Evolutionary conservation across 2,797 vertebrate genomes (phyloP).

Genomic region (Syncerus caffer): DNA sequence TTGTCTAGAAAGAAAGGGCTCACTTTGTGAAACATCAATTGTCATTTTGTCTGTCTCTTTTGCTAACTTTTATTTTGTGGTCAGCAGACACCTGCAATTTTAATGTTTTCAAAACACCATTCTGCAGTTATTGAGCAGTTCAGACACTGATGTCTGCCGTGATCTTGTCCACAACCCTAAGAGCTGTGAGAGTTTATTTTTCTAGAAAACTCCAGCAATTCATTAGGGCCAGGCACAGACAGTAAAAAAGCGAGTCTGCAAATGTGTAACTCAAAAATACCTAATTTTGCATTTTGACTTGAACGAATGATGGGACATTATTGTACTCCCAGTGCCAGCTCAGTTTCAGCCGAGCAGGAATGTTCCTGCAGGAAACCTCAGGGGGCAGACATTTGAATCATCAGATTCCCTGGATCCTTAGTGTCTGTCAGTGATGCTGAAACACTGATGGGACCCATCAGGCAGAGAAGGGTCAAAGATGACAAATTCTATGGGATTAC

Average conservation of each 20-base stretch:
- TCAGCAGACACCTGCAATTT: slow-evolving; percentile 54
- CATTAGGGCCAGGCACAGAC: background rate
- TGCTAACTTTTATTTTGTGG: slow-evolving; percentile 55
- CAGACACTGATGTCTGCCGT: slow-evolving; percentile 4
- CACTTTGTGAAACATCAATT: slow-evolving; percentile 53
- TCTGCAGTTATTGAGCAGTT: slow-evolving; percentile 54
- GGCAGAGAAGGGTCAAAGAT: background rate
- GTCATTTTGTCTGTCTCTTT: slow-evolving; percentile 37
- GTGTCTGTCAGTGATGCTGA: slow-evolving; percentile 37
- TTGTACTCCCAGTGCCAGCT: slow-evolving; percentile 48
- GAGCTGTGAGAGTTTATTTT: slow-evolving; percentile 24
- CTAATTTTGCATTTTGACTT: slow-evolving; percentile 66
- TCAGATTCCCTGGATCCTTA: slow-evolving; percentile 51
- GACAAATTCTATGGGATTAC: background rate
- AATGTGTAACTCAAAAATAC: slow-evolving; percentile 52
- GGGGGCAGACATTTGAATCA: slow-evolving; percentile 68
- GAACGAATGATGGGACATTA: slow-evolving; percentile 64
- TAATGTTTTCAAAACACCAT: slow-evolving; percentile 57
- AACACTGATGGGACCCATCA: slow-evolving; percentile 40
- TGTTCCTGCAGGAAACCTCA: slow-evolving; percentile 67
- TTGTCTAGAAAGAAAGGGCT: slow-evolving; percentile 46
- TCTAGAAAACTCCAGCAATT: slow-evolving; percentile 43
- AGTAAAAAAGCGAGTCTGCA: slow-evolving; percentile 50
- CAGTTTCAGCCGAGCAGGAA: slow-evolving; percentile 64
- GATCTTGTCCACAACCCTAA: slow-evolving; percentile 8